Conservation (phyloP, 2,113 vertebrate genomes). For the Mionectes macconnelli region DNA sequence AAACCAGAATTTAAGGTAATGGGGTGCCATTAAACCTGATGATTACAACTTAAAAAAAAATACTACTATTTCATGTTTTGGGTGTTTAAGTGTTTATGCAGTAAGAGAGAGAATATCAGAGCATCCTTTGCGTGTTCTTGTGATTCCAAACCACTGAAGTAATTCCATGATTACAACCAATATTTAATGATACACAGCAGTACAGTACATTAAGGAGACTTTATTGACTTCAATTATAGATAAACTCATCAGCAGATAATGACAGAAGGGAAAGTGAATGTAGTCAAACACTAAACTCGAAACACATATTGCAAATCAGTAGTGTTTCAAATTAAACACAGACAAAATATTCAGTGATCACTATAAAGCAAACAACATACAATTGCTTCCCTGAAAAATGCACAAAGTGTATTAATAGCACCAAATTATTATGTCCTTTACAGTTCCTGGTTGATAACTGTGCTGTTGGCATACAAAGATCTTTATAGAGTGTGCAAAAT, state of each 20-base stretch:
- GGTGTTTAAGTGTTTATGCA: not conserved
- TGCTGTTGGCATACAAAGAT: not conserved
- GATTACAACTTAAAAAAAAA: not conserved
- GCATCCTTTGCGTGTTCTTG: not conserved
- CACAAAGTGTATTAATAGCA: not conserved
- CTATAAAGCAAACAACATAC: not conserved
- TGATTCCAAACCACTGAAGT: not conserved
- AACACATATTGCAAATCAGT: constrained; percentile 42
- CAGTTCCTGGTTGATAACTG: not conserved
- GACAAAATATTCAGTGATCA: not conserved
- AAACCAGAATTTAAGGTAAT: not conserved
- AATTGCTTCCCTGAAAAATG: not conserved
- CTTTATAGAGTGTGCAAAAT: not conserved
- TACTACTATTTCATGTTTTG: not conserved
- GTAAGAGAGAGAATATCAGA: not conserved
- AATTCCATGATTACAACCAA: not conserved
- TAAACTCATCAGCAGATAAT: constrained; percentile 56
- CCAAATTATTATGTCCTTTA: not conserved
- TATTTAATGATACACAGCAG: constrained; percentile 24
- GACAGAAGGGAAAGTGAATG: constrained; percentile 15
- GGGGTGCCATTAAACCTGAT: not conserved
- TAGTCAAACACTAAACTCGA: constrained; percentile 13
- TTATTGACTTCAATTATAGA: constrained; percentile 59
- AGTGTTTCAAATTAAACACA: not conserved
- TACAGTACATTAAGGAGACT: constrained; percentile 41